These are phyloP conservation scores for Sander vitreus DNA, from an alignment of 2,113 vertebrate genomes.

Conservation along the genomic window DNA sequence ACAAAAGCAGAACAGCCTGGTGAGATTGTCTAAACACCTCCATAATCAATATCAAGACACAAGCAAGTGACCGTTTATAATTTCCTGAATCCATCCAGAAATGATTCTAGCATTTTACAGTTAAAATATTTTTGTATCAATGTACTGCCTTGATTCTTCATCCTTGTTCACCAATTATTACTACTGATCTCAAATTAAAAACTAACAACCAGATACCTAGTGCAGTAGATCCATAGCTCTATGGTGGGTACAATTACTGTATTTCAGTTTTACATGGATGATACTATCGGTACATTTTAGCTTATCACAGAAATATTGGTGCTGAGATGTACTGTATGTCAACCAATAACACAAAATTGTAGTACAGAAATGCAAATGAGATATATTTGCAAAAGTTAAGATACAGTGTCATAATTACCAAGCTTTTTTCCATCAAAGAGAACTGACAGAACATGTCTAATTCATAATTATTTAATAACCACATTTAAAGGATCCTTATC, in stretches of 20 bases:
- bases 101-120: not conserved
- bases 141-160: too few relatives aligned
- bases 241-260: not conserved
- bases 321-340: not conserved
- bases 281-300: not conserved
- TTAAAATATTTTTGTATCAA: not conserved
- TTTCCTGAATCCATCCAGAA: conserved; percentile 6
- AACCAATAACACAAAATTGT: not conserved
- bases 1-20: conserved; percentile 35
- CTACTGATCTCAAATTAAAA: not conserved
- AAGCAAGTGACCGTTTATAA: not conserved
- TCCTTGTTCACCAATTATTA: not conserved
- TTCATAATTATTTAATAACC: too few relatives aligned
- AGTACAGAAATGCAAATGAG: not conserved
- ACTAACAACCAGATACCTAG: not conserved
- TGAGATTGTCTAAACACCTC: conserved; percentile 35
- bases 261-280: not conserved
- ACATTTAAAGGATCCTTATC: too few relatives aligned
- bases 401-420: not conserved
- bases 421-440: not conserved
- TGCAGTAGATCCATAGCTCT: not conserved
- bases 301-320: not conserved
- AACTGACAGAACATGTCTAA: too few relatives aligned
- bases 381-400: not conserved
- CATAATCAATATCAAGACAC: conserved; percentile 22